Evolutionary conservation across 2,888 invertebrate genomes (phyloP).

Genomic region (Cybosia mesomella): DNA sequence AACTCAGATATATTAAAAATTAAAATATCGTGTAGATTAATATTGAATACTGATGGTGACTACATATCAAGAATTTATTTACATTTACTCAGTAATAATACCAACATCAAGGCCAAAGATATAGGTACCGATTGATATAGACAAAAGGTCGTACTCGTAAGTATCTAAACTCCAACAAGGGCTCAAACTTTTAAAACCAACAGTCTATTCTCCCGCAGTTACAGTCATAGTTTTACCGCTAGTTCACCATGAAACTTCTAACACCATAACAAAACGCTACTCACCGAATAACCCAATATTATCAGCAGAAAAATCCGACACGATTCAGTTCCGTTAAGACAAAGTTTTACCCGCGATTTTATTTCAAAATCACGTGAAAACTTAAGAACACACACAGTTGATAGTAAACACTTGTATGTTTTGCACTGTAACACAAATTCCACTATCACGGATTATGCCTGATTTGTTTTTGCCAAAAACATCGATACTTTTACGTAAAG

Average conservation of each 20-base stretch:
- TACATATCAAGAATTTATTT: neutral
- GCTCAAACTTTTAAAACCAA: conserved; percentile 31
- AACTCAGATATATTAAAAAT: too few relatives aligned
- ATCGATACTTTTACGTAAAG: conserved; percentile 75
- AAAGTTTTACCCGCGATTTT: conserved; percentile 77
- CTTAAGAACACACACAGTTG: conserved; percentile 53
- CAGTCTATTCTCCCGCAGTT: conserved; percentile 38
- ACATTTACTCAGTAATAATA: neutral
- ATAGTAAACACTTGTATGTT: conserved; percentile 54
- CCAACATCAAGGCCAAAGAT: conserved; percentile 4
- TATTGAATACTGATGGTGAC: neutral
- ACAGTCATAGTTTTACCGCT: conserved; percentile 55
- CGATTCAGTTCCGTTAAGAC: conserved; percentile 74
- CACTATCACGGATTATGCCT: conserved; percentile 68
- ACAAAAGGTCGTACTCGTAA: neutral
- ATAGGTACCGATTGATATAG: neutral
- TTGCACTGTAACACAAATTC: conserved; percentile 65
- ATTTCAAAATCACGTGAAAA: conserved; percentile 74
- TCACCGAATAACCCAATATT: conserved; percentile 75
- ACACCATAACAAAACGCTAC: conserved; percentile 75
- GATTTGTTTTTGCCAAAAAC: conserved; percentile 61
- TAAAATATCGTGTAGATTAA: neutral
- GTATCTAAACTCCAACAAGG: conserved; percentile 7
- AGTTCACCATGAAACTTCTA: conserved; percentile 65
- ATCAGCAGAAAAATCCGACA: conserved; percentile 71